Base-by-base conservation (phyloP, 92 coral and sea anemone species). In the Isaurus tuberculatus region DNA sequence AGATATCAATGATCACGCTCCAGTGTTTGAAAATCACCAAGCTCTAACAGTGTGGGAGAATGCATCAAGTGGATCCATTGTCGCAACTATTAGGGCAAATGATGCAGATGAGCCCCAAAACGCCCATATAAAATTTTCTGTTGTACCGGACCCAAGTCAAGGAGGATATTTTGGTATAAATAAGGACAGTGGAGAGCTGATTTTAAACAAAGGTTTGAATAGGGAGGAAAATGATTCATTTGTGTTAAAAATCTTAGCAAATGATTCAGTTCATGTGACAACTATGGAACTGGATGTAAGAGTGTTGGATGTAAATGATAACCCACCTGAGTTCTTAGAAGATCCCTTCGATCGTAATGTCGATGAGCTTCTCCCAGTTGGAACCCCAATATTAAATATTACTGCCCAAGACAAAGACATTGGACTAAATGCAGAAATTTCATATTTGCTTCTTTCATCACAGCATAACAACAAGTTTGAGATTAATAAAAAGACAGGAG, bases 1-100 rank as follows among this genome's bases (percentile, higher is more conserved):
- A 42, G 99, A 97, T 85, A 72, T 87, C 32, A 94, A 97, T 60
- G 99, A 97, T 75, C 92, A 94, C 66, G 72, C 90, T 25, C 99
- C 99, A 1, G 85, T 91, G 33, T 92, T 97, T 17, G 91, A 84
- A 48, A 84, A 73, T 33, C 86, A 90, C 33, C 44, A 77, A 74
- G 71, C 86, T 36, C 94, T 85, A 49, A 89, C 85, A 19, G 83
- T 97, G 30, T 81, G 81, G n/a, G 99, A 97, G 84, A 84, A 92
- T 72, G 92, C 94, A 14, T 63, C 92, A 16, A 86, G 71, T 14
- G 89, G 90, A 37, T 84, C 88, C 14, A 80, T 83, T 4, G 91
- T 94, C 1, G 86, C 90, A 1, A 86, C 85, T 23, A 79, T 94
- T n/a, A 75, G 57, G 17, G 98, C 95, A 5, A 69, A 27, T 26